Percentiles rank a stretch among this genome's conserved stretches.
These are phyloP conservation scores for Anaspis maculata DNA, from an alignment of 2,888 invertebrate species.

Conservation along the genomic window DNA sequence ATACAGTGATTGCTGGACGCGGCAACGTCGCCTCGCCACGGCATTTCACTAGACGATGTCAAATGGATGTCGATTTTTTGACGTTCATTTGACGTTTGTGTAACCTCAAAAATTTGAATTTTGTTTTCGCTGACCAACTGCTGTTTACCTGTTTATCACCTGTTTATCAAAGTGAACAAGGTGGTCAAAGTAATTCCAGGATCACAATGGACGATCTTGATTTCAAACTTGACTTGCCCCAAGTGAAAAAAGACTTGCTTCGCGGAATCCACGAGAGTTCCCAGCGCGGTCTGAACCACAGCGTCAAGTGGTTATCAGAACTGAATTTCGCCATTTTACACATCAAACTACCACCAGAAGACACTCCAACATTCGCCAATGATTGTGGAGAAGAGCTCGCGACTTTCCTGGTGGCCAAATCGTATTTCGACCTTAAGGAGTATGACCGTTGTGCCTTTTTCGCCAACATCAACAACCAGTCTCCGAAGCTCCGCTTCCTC, in stretches of 20 bases:
- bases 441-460: slow-evolving; percentile 83
- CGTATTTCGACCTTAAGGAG: slow-evolving; percentile 85
- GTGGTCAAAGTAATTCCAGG: background rate
- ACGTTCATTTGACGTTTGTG: no score
- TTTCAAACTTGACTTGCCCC: slow-evolving; percentile 46
- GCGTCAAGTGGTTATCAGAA: slow-evolving; percentile 84
- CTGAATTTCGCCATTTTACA: slow-evolving; percentile 69
- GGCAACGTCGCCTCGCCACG: no score
- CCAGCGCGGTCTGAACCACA: slow-evolving; percentile 69
- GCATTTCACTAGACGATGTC: no score
- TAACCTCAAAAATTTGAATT: no score
- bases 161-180: background rate
- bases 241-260: slow-evolving; percentile 57
- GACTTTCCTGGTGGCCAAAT: slow-evolving; percentile 69
- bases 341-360: slow-evolving; percentile 49
- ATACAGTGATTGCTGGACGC: no score
- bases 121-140: slow-evolving; percentile 3
- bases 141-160: slow-evolving; percentile 1
- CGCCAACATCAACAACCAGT: slow-evolving; percentile 55
- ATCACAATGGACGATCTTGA: slow-evolving; percentile 19
- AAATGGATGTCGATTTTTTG: no score
- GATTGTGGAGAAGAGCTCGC: slow-evolving; percentile 58
- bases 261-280: slow-evolving; percentile 64
- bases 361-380: slow-evolving; percentile 43
- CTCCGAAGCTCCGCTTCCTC: slow-evolving; percentile 69